Base-by-base conservation (phyloP, 2,888 invertebrate genomes). In the Yponomeuta cagnagella region DNA sequence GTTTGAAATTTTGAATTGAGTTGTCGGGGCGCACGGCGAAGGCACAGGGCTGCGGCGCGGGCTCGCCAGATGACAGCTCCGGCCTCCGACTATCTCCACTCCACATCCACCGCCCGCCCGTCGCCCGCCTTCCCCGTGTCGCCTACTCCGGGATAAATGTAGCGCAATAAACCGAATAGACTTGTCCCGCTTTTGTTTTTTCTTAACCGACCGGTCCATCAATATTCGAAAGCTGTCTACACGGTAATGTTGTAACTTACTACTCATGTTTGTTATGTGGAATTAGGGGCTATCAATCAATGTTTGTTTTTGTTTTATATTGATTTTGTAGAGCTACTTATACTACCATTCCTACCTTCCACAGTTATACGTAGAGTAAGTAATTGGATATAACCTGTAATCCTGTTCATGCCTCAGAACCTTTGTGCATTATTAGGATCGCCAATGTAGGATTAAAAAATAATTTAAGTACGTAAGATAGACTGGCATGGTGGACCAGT, bases 51-150 rank as follows among this genome's bases (percentile, higher is more conserved):
- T 79, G 77, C 77, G 78, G 75, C 78, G 72, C 79, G 77, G 77
- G 79, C 75, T 78, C 78, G 75, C 76, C 83, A 85, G 87, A 84
- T 88, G 88, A 89, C 88, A 88, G 88, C 87, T 85, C 84, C 43
- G 43, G 43, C 43, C 86, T 86, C 75, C 69, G 64, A 72, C 71
- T 75, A 72, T 80, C 79, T 82, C 82, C 79, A 82, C 80, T 80
- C 79, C 82, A 58, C 52, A 58, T 58, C 52, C 82, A 78, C 78
- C 80, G 79, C 82, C 78, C 77, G 82, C 81, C 76, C 78, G 69
- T 68, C 48, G 70, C 69, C 71, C 69, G 71, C 72, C 73, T 72
- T 75, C 74, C 74, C 75, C 76, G 76, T 75, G 75, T 71, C 68
- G 68, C 37, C 30, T 71, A 66, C 63, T 72, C 33, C 58, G 48